Evolutionary conservation across 2,797 vertebrate species (phyloP).

Genomic region (Epinephelus awoara): DNA sequence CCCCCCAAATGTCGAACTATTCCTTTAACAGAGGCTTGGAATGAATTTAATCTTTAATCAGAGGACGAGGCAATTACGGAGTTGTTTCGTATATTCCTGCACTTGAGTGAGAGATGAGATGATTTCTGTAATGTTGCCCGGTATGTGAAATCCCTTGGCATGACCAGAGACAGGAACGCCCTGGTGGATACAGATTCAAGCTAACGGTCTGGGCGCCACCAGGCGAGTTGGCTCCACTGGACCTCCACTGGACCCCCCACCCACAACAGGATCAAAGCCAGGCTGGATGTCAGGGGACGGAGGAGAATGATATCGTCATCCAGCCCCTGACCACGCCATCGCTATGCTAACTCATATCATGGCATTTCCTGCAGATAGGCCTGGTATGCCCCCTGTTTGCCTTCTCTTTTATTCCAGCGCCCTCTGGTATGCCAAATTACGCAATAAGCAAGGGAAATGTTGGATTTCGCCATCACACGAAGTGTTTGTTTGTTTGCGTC

Average conservation of each 20-base stretch:
- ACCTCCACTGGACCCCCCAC: constrained; percentile 43
- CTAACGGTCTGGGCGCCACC: constrained; percentile 47
- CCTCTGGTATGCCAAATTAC: constrained; percentile 67
- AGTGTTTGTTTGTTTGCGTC: constrained; percentile 69
- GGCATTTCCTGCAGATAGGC: constrained; percentile 82
- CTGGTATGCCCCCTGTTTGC: constrained; percentile 72
- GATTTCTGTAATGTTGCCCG: constrained; percentile 46
- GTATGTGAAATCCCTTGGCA: constrained; percentile 62
- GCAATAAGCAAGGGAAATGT: constrained; percentile 59
- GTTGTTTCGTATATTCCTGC: constrained; percentile 50
- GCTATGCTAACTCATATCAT: constrained; percentile 58
- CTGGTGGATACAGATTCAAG: constrained; percentile 47
- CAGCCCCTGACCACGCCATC: constrained; percentile 55
- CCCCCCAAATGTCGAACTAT: constrained; percentile 3
- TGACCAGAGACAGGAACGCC: constrained; percentile 65
- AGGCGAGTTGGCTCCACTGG: constrained; percentile 49
- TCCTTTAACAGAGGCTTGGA: constrained; percentile 13
- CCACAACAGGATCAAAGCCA: constrained; percentile 71
- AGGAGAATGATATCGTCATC: constrained; percentile 57
- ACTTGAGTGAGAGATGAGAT: constrained; percentile 53
- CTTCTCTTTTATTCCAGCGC: constrained; percentile 54
- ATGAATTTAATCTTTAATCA: constrained; percentile 44
- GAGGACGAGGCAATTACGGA: constrained; percentile 19
- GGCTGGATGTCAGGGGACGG: constrained; percentile 51
- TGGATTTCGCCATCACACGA: constrained; percentile 59